Percentiles rank a stretch among this genome's conserved stretches.
Conservation (phyloP, 1,140 invertebrate genomes). For the Episyrphus balteatus region DNA sequence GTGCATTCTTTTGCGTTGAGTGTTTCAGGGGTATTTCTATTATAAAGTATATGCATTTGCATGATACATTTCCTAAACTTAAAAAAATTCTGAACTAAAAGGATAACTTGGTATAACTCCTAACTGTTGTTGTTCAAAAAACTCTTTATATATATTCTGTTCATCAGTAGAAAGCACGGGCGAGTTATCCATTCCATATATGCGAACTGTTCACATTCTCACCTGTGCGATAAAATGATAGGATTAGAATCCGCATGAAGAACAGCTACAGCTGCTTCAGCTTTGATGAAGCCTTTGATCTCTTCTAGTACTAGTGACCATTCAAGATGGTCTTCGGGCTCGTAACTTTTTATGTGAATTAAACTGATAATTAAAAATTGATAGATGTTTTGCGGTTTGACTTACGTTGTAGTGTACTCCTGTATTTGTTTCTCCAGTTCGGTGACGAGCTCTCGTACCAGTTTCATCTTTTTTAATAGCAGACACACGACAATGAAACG, state of each 20-base stretch:
- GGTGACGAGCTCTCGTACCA: conserved; percentile 82
- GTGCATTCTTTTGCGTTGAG: too few relatives aligned
- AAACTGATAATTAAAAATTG: neutral
- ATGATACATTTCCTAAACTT: too few relatives aligned
- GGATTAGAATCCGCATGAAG: conserved; percentile 76
- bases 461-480: conserved; percentile 86
- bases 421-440: conserved; percentile 85
- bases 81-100: too few relatives aligned
- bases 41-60: too few relatives aligned
- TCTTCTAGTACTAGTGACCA: conserved; percentile 92
- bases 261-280: conserved; percentile 79
- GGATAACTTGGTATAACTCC: too few relatives aligned
- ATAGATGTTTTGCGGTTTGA: neutral
- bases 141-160: too few relatives aligned
- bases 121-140: too few relatives aligned
- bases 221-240: conserved; percentile 74
- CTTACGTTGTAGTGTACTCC: conserved; percentile 78
- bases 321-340: conserved; percentile 92
- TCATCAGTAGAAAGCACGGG: conserved; percentile 33
- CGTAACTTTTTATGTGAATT: conserved; percentile 51
- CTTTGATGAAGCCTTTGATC: conserved; percentile 89
- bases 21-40: too few relatives aligned
- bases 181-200: conserved; percentile 6
- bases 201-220: conserved; percentile 20
- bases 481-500: conserved; percentile 94